These are phyloP conservation scores for Amyelois transitella DNA, from an alignment of 1,140 invertebrate genomes.

Conservation along the genomic window DNA sequence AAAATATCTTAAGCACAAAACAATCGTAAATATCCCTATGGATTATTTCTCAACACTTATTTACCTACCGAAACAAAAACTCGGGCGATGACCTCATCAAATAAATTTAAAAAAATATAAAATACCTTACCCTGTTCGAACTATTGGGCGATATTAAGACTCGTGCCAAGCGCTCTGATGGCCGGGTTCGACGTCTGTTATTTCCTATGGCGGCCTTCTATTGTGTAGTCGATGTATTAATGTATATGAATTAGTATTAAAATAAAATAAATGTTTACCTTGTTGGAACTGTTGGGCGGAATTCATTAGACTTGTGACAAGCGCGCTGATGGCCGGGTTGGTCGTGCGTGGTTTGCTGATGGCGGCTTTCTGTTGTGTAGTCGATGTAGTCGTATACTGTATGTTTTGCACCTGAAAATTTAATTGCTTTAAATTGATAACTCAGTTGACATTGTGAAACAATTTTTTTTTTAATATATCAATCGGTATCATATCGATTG, in stretches of 20 bases:
- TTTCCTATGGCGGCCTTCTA: slow-evolving; percentile 76
- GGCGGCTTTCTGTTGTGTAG: slow-evolving; percentile 69
- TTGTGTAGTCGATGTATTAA: slow-evolving; percentile 50
- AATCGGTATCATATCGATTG: too few relatives aligned
- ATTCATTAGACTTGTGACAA: slow-evolving; percentile 86
- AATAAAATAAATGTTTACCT: slow-evolving; percentile 34
- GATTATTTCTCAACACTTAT: too few relatives aligned
- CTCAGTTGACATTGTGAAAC: too few relatives aligned
- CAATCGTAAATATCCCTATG: too few relatives aligned
- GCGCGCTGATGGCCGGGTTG: slow-evolving; percentile 83
- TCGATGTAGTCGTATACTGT: slow-evolving; percentile 55
- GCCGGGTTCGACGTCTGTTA: slow-evolving; percentile 81
- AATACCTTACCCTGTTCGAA: slow-evolving; percentile 77
- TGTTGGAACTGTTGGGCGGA: slow-evolving; percentile 85
- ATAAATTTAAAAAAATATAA: too few relatives aligned
- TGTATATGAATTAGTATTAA: too few relatives aligned
- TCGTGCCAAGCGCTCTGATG: slow-evolving; percentile 84
- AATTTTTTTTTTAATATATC: too few relatives aligned
- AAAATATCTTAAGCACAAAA: too few relatives aligned
- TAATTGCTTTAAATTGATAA: too few relatives aligned
- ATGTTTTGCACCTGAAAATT: slow-evolving; percentile 60
- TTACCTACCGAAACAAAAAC: too few relatives aligned
- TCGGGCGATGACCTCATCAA: too few relatives aligned
- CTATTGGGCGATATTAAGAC: slow-evolving; percentile 85
- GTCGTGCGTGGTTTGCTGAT: slow-evolving; percentile 78